phyloP scores from a whole-genome alignment of 2,888 invertebrate species.

The Callosobruchus maculatus region DNA sequence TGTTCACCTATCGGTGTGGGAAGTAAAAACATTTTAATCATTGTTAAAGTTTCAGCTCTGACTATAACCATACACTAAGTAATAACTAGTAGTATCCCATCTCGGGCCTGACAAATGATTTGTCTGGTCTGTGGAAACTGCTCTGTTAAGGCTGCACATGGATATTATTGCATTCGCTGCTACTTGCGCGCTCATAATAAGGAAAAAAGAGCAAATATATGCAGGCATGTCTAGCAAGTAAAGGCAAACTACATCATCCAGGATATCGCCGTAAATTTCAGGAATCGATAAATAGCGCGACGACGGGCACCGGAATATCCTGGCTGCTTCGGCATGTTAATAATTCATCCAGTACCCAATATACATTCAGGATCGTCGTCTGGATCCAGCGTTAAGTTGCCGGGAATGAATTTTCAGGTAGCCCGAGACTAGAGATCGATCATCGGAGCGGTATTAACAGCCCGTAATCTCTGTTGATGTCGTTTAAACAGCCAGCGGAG shows the following conservation, averaged over 20 bases:
- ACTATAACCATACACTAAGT: too few relatives aligned
- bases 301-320: not conserved
- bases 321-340: not conserved
- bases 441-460: conserved; percentile 6
- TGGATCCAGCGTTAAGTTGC: not conserved
- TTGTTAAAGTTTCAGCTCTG: too few relatives aligned
- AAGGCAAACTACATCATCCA: not conserved
- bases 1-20: too few relatives aligned
- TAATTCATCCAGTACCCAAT: not conserved
- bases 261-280: not conserved
- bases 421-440: not conserved
- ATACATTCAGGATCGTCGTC: not conserved
- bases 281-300: not conserved
- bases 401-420: not conserved
- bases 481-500: conserved; percentile 2
- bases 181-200: too few relatives aligned
- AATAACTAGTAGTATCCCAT: too few relatives aligned
- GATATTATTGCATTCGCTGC: too few relatives aligned
- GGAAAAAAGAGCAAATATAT: too few relatives aligned
- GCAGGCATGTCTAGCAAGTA: too few relatives aligned
- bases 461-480: conserved; percentile 15
- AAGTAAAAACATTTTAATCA: too few relatives aligned
- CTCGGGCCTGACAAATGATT: too few relatives aligned
- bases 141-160: too few relatives aligned
- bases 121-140: too few relatives aligned